Evolutionary conservation across 1,140 invertebrate genomes (phyloP), one percentile per base, ranked within the genome.

Genomic region (Scylla paramamosain): DNA sequence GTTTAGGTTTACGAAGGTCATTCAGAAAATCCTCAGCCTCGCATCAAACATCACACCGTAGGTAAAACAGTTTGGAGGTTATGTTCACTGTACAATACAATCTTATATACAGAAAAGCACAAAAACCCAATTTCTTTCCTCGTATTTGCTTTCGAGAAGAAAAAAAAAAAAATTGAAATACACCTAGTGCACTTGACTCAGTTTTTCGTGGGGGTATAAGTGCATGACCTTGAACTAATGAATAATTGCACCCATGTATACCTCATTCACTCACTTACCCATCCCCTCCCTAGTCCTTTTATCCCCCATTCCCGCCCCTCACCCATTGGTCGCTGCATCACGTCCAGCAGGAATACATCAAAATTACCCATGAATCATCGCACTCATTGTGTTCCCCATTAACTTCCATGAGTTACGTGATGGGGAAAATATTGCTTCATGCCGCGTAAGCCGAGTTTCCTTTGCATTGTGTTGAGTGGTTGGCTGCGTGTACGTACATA

Each of bases 311-410:
- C 16, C 52, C 52, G 1, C 67, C 67, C 20, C 67, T 77, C n/a
- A 20, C n/a, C 16, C 67, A 77, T n/a, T n/a, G 67, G 12, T 77
- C n/a, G 6, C 25, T 77, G 25, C 67, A n/a, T 6, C 67, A 77
- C 67, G 67, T 77, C 67, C 25, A 77, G n/a, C 20, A n/a, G n/a
- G n/a, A 77, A 77, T 77, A 77, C 67, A 77, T 77, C 67, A 77
- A 77, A 77, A 77, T 77, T 77, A 77, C 67, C 67, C 67, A 77
- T 77, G 67, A 77, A 77, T 77, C 67, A 77, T 77, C 67, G 67
- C 25, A 25, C 67, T 77, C 67, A 77, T 77, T 77, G 67, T 77
- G 67, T 77, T 77, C n/a, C 20, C 67, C 25, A 77, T 77, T 77
- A 77, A 77, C 67, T 25, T 77, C 67, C 67, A 77, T 77, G 67